Evolutionary conservation across 2,113 vertebrate genomes (phyloP), one percentile per base, ranked within the genome.

Genomic region (Trichechus manatus): DNA sequence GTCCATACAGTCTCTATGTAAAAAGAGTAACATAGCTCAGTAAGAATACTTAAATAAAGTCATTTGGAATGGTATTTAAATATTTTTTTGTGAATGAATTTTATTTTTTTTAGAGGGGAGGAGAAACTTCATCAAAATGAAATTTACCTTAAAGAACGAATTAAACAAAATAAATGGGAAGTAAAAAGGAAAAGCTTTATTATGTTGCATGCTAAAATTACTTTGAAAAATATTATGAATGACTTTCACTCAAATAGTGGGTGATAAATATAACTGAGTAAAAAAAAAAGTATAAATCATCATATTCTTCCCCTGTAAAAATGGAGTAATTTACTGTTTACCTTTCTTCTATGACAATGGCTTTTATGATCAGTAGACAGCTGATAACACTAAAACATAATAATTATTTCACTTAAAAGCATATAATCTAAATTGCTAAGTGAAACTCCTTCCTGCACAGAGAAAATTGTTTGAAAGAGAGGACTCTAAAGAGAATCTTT

Each of bases 21-120:
- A 87, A 44, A 0, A 42, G 1, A 89, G 59, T 5, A 50, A 11
- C 61, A 68, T 91, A 91, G 20, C 11, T 63, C 4, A 74, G 42
- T 53, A 33, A 27, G 8, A 89, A 84, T 47, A n/a, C 17, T 87
- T 84, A 25, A 3, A 39, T 74, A 31, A 56, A n/a, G 6, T 61
- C 39, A 89, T 17, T 50, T 50, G 14, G 8, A 59, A 90, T 14
- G 31, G 2, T 53, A 0, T 63, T 82, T 63, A 42, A 84, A 68
- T 63, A 74, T 15, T 61, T 74, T 84, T 87, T 84, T 29, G 44
- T 77, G 92, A 84, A 78, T 90, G 74, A 61, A 89, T n/a, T 91
- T 80, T 84, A 63, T 1, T 47, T 87, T 91, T 88, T 72, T 88
- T 72, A 78, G 70, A 74, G 8, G 0, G 11, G 17, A 25, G 3